Evolutionary conservation across 2,797 vertebrate genomes (phyloP).

Genomic region (Sebastes nivosus): DNA sequence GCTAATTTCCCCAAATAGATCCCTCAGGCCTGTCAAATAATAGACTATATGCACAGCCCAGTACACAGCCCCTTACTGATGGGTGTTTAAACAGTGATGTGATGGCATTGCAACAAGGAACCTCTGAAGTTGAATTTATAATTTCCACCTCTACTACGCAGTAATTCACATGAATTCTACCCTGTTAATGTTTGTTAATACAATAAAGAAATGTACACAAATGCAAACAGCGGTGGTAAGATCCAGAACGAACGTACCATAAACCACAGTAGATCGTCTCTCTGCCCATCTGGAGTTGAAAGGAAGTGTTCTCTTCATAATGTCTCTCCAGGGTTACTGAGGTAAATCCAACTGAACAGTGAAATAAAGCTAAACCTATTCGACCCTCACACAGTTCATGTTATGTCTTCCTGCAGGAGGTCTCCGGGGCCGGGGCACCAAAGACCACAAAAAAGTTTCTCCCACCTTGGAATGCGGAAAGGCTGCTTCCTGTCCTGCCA

Average conservation of each 20-base stretch:
- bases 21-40: neutral
- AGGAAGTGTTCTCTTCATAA: slow-evolving; percentile 64
- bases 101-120: neutral
- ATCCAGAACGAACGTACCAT: slow-evolving; percentile 75
- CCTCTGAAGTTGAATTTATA: neutral
- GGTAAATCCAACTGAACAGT: neutral
- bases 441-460: slow-evolving; percentile 15
- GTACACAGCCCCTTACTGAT: neutral
- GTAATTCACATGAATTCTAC: neutral
- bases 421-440: slow-evolving; percentile 3
- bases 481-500: slow-evolving; percentile 75
- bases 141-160: neutral
- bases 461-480: slow-evolving; percentile 81
- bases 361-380: neutral
- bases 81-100: neutral
- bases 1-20: neutral
- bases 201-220: neutral
- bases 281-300: slow-evolving; percentile 80
- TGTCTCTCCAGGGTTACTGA: slow-evolving; percentile 10
- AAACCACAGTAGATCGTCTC: slow-evolving; percentile 77
- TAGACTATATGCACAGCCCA: neutral
- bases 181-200: neutral
- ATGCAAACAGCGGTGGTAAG: neutral
- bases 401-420: slow-evolving; percentile 8
- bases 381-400: neutral